These are phyloP conservation scores for Tortrix viridana DNA, from an alignment of 2,888 invertebrate species.

Conservation along the genomic window DNA sequence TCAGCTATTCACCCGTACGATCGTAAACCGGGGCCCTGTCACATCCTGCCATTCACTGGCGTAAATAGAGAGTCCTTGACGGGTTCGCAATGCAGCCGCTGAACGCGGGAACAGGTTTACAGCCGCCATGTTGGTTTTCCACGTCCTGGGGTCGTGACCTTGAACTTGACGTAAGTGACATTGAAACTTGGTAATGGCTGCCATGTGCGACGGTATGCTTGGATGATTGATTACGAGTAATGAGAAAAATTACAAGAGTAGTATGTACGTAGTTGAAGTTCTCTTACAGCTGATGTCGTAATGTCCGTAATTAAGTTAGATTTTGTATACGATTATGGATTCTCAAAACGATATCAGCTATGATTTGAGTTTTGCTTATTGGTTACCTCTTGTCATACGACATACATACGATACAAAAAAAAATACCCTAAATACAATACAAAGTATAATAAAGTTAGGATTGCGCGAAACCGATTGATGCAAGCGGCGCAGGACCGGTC, in stretches of 20 bases:
- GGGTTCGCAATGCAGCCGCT: constrained; percentile 17
- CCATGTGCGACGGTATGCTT: constrained; percentile 5
- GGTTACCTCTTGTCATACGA: too few species aligned
- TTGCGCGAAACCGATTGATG: too few species aligned
- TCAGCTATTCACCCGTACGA: constrained; percentile 8
- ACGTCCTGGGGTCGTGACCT: constrained; percentile 29
- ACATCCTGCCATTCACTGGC: constrained; percentile 19
- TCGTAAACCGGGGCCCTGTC: constrained; percentile 18
- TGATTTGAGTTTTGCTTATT: too few species aligned
- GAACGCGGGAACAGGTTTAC: constrained; percentile 22
- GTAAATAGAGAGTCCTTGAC: constrained; percentile 16
- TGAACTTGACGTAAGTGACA: constrained; percentile 29
- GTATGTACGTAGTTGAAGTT: not conserved
- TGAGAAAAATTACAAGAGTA: not conserved
- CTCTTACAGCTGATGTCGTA: too few species aligned
- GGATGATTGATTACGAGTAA: constrained; percentile 6
- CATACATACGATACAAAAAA: too few species aligned
- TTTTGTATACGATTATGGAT: too few species aligned
- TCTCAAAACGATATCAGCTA: too few species aligned
- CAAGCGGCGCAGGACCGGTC: too few species aligned
- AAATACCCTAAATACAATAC: too few species aligned
- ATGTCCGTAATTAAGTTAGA: too few species aligned
- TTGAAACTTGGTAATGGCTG: constrained; percentile 6
- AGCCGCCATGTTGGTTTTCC: constrained; percentile 30
- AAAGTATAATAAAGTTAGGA: too few species aligned